Base-by-base conservation (phyloP, 2,888 invertebrate genomes). In the Aphelenchoides bicaudatus region DNA sequence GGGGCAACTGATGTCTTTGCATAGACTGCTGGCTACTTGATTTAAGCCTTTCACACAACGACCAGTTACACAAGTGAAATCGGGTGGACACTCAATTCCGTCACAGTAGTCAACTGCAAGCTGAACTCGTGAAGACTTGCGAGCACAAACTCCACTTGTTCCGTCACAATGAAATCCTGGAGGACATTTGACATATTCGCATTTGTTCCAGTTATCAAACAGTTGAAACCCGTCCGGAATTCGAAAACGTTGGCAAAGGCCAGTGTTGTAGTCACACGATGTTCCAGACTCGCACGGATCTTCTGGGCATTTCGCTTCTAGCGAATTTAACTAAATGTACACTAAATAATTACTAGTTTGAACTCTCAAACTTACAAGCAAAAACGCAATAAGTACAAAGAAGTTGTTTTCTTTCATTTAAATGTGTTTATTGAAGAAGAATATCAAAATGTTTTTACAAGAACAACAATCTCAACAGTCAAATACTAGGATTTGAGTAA, bases 81-180 rank as follows among this genome's bases (percentile, higher is more conserved):
- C 62, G 10, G 38, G 65, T 13, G 61, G 63, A n/a, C 61, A 61
- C 6, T 47, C 58, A 31, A 65, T 56, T 23, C 63, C 47, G 4
- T n/a, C 31, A 39, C 61, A 61, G 39, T 23, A 34, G 23, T 61
- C 47, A 1, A 38, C 6, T 5, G 28, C 53, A 13, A 4, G 3
- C 16, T 25, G 39, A 2, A 48, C 38, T 16, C 5, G 10, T 56
- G 31, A 10, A 10, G 39, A 29, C 25, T 55, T 52, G 16, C 37
- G 43, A 19, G 43, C 43, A 37, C 61, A 61, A 16, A 61, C 39
- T 13, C 61, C 61, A 10, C 27, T 30, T 19, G 56, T 65, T n/a
- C 39, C 25, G 23, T 61, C 61, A 58, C 61, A 61, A n/a, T 30
- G 34, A 30, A 48, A 65, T 8, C 48, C 48, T 16, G 28, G 37